A percentile compares a stretch with the other conserved stretches of the same genome.
Conservation (phyloP, 2,113 vertebrate genomes). For the Sylvia atricapilla region DNA sequence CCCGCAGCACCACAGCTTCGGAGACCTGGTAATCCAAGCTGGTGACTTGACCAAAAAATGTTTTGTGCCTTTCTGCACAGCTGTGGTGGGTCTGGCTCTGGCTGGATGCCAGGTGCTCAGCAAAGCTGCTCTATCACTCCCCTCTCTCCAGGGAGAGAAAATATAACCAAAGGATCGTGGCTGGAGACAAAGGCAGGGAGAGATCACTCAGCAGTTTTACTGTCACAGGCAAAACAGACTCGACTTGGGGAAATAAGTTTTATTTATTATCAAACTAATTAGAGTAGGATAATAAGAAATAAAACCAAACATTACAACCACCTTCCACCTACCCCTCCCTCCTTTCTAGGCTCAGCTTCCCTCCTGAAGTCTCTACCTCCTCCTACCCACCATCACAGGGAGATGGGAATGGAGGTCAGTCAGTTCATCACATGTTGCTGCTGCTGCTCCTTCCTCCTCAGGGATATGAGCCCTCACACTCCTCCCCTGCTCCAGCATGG, state of each 20-base stretch:
- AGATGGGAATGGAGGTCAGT: background rate
- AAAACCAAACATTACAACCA: background rate
- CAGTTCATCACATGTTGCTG: background rate
- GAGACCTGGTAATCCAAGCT: rapidly evolving
- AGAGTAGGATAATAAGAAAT: background rate
- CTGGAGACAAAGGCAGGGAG: background rate
- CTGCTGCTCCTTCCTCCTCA: background rate
- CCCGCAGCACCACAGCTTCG: background rate
- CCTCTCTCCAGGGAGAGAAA: background rate
- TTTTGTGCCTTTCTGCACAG: slow-evolving; percentile 32
- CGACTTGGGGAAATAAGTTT: background rate
- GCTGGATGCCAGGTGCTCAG: background rate
- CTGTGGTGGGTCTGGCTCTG: background rate
- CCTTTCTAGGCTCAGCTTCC: background rate
- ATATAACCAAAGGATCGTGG: rapidly evolving
- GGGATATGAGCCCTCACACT: background rate
- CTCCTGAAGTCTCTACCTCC: background rate
- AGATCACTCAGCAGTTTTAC: background rate
- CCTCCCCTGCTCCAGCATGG: background rate
- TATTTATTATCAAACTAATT: background rate
- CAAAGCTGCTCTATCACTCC: background rate
- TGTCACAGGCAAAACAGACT: background rate
- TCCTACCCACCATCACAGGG: background rate
- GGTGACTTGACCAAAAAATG: background rate
- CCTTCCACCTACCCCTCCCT: background rate